A percentile compares a stretch with the other conserved stretches of the same genome.
Evolutionary conservation across 2,113 vertebrate genomes (phyloP).

Genomic region (Larimichthys polyactis): DNA sequence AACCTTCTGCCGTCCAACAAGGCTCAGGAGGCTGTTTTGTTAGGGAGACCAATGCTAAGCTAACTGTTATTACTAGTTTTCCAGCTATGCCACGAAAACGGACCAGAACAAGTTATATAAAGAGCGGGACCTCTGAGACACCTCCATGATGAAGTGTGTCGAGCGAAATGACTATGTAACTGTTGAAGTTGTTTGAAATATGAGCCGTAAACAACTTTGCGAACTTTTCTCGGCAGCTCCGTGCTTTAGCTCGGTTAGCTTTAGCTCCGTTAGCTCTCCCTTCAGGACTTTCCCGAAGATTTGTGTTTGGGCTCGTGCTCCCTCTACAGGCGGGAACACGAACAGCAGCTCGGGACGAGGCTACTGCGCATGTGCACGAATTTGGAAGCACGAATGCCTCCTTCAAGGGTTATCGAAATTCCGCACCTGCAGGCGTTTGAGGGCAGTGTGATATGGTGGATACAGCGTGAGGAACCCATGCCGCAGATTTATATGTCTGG

Average conservation of each 20-base stretch:
- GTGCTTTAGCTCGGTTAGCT: constrained; percentile 27
- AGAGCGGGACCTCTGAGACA: constrained; percentile 40
- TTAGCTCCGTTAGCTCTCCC: constrained; percentile 37
- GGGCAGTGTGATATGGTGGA: background rate
- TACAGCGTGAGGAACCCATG: background rate
- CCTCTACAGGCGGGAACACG: constrained; percentile 69
- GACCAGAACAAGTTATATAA: constrained; percentile 60
- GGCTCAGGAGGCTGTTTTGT: constrained; percentile 38
- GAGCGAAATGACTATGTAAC: background rate
- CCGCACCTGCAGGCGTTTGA: fast-evolving
- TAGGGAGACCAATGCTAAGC: constrained; percentile 65
- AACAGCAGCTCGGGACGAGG: constrained; percentile 34
- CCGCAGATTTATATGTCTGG: fast-evolving
- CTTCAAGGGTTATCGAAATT: background rate
- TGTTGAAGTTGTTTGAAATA: background rate
- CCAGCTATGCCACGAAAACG: constrained; percentile 70
- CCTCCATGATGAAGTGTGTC: constrained; percentile 55
- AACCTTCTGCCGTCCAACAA: constrained; percentile 42
- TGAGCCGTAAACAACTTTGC: background rate
- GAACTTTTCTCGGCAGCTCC: background rate
- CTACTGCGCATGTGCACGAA: constrained; percentile 58
- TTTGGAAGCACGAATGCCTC: background rate
- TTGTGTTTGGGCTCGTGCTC: constrained; percentile 73
- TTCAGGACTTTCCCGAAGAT: constrained; percentile 69
- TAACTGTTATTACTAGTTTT: constrained; percentile 58